Conservation (phyloP, 2,797 vertebrate species). For the Melanotaenia parkinsoni region DNA sequence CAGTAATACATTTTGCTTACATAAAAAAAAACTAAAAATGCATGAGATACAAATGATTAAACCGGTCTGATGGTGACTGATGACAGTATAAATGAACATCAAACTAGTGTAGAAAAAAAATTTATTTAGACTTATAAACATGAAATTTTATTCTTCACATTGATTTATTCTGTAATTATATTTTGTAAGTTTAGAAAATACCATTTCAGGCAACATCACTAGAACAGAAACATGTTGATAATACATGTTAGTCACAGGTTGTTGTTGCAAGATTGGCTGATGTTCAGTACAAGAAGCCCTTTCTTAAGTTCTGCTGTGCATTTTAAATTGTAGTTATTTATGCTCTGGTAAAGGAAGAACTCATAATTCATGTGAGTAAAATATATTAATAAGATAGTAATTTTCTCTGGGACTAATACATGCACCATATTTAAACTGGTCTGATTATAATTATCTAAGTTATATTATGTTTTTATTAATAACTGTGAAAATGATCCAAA, state of each 20-base stretch:
- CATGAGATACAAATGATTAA: neutral
- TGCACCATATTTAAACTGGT: too few species aligned
- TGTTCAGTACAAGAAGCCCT: neutral
- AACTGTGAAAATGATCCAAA: too few species aligned
- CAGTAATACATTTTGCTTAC: accelerated
- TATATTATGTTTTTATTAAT: too few species aligned
- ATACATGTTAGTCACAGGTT: neutral
- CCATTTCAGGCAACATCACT: neutral
- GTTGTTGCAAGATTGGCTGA: neutral
- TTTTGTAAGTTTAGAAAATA: neutral
- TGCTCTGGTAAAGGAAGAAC: too few species aligned
- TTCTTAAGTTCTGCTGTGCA: too few species aligned
- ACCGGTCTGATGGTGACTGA: neutral
- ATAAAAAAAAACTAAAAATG: neutral
- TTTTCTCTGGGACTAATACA: neutral
- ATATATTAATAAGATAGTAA: neutral
- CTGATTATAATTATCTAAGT: neutral
- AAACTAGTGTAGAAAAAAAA: neutral
- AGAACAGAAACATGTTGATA: neutral
- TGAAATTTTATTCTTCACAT: neutral
- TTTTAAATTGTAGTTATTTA: too few species aligned
- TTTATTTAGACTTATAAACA: neutral
- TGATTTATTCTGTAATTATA: neutral
- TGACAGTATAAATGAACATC: neutral
- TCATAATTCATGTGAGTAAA: neutral